Conservation (phyloP, 2,113 vertebrate genomes). For the Anguilla japonica region DNA sequence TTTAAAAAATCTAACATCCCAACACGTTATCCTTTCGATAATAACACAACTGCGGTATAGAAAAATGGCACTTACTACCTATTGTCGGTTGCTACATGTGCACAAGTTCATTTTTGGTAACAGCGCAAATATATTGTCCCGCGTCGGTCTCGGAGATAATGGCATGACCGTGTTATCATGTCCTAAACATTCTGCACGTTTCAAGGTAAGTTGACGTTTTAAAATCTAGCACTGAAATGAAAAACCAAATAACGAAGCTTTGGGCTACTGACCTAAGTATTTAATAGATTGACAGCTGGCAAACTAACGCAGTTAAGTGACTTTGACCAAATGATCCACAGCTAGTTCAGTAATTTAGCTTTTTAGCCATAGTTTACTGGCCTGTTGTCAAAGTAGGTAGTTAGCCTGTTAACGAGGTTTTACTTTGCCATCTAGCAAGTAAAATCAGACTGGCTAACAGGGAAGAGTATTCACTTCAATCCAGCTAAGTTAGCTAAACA, state of each 20-base stretch:
- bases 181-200: constrained; percentile 43
- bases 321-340: not conserved
- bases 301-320: not conserved
- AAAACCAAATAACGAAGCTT: not conserved
- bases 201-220: constrained; percentile 55
- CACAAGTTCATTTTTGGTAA: constrained; percentile 12
- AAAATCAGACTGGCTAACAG: no score
- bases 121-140: constrained; percentile 14
- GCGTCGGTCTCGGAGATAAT: constrained; percentile 19
- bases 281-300: not conserved
- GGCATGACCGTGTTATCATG: constrained; percentile 14
- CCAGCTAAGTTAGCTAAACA: no score
- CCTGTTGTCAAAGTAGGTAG: not conserved
- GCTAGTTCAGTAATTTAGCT: not conserved
- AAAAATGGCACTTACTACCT: constrained; percentile 45
- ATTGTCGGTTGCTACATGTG: constrained; percentile 48
- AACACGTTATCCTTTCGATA: not conserved
- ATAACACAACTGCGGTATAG: not conserved
- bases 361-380: not conserved
- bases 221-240: not conserved
- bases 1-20: not conserved
- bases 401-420: not conserved
- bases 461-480: no score
- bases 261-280: not conserved
- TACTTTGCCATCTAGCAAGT: no score